Evolutionary conservation across 1,140 invertebrate genomes (phyloP).

Genomic region (Drosophila sechellia): DNA sequence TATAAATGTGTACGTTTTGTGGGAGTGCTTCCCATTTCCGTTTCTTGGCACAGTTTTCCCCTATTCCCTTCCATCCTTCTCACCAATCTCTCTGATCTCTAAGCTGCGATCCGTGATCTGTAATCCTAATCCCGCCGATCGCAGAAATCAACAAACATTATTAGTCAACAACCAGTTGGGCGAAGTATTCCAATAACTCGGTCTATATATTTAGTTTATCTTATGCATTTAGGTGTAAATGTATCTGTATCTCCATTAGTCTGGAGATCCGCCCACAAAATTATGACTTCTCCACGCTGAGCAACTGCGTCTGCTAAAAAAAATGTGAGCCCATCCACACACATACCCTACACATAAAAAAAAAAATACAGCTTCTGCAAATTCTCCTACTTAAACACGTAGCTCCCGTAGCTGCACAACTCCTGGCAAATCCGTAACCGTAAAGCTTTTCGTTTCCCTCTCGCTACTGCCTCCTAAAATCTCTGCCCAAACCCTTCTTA

Average conservation of each 20-base stretch:
- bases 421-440: slow-evolving; percentile 8
- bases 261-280: background rate
- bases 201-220: slow-evolving; percentile 12
- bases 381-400: slow-evolving; percentile 12
- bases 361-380: slow-evolving; percentile 20
- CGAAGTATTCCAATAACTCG: slow-evolving; percentile 22
- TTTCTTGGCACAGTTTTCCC: slow-evolving; percentile 32
- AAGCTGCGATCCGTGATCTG: slow-evolving; percentile 2
- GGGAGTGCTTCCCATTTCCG: background rate
- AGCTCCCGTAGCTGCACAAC: slow-evolving; percentile 1
- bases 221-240: slow-evolving; percentile 12
- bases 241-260: background rate
- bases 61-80: background rate
- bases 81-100: background rate
- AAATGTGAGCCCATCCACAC: background rate
- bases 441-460: slow-evolving; percentile 54
- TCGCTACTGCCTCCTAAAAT: background rate
- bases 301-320: slow-evolving; percentile 6
- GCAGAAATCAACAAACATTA: slow-evolving; percentile 16
- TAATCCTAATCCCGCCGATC: slow-evolving; percentile 1
- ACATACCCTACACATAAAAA: background rate
- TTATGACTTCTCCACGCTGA: background rate
- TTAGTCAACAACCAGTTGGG: slow-evolving; percentile 29
- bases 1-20: slow-evolving; percentile 5
- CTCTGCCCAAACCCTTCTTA: slow-evolving; percentile 29